Evolutionary conservation across 2,113 vertebrate genomes (phyloP).

Genomic region (Gymnogyps californianus): DNA sequence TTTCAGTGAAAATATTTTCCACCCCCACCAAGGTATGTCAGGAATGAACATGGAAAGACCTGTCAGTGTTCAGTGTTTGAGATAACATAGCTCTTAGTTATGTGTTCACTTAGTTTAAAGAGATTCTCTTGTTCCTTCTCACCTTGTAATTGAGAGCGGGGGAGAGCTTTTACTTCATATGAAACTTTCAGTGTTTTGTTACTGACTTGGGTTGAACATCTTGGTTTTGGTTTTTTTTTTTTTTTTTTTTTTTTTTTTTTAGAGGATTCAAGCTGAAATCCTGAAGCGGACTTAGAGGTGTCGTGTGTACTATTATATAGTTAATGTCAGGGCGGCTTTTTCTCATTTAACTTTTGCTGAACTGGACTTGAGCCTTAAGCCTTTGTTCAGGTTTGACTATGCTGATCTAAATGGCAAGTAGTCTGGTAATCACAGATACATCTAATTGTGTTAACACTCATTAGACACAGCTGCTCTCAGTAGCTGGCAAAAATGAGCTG

Average conservation of each 20-base stretch:
- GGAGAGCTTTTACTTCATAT: neutral
- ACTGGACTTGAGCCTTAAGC: neutral
- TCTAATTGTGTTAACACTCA: neutral
- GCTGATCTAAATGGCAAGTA: neutral
- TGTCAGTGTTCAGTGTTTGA: neutral
- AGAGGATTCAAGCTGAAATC: neutral
- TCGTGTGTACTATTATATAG: neutral
- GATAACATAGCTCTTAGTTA: neutral
- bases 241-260: neutral
- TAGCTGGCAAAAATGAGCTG: neutral
- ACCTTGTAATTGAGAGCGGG: neutral
- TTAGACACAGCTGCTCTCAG: neutral
- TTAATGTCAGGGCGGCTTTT: neutral
- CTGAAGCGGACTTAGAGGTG: neutral
- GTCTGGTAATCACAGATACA: neutral
- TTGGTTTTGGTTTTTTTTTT: neutral
- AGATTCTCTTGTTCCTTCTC: neutral
- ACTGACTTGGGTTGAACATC: neutral
- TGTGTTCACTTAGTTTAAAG: neutral
- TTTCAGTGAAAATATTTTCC: neutral
- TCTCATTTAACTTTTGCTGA: neutral
- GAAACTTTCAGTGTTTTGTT: neutral
- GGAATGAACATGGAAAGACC: neutral
- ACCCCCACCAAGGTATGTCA: neutral
- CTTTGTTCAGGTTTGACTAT: neutral